Percentiles rank a stretch among this genome's conserved stretches.
Evolutionary conservation across 2,113 vertebrate species (phyloP).

Genomic region (Nestor notabilis): DNA sequence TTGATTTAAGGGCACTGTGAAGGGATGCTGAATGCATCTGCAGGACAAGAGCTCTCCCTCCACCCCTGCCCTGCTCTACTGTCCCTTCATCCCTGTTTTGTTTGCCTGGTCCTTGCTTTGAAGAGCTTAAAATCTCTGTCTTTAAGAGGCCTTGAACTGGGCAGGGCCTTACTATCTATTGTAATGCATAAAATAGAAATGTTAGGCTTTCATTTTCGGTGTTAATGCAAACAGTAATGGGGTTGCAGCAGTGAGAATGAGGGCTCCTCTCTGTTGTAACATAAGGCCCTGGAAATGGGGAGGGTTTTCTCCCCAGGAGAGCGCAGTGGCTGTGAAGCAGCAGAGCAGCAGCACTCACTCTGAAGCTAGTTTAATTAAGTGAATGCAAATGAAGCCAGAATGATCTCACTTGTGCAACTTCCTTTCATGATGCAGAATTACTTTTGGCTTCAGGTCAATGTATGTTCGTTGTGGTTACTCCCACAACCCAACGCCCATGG

Average conservation of each 20-base stretch:
- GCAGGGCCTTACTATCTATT: too few relatives aligned
- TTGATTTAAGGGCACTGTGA: not conserved
- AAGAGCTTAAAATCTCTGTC: not conserved
- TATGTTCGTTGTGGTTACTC: not conserved
- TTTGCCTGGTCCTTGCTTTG: not conserved
- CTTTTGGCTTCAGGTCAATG: not conserved
- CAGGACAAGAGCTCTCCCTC: not conserved
- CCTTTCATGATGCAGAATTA: not conserved
- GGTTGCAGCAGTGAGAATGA: not conserved
- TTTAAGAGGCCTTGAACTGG: not conserved
- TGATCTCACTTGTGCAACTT: not conserved
- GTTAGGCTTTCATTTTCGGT: not conserved
- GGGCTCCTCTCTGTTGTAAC: not conserved
- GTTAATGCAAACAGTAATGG: too few relatives aligned
- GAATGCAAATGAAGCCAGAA: not conserved
- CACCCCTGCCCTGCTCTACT: not conserved
- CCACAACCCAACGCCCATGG: not conserved
- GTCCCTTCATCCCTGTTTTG: not conserved
- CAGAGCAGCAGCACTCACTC: not conserved
- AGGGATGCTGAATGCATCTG: not conserved
- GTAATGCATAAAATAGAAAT: too few relatives aligned
- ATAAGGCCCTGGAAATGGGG: not conserved
- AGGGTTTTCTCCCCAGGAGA: not conserved
- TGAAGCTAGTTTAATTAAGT: not conserved
- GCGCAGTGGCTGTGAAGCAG: not conserved